Conservation (phyloP, 2,113 vertebrate genomes). For the Tricholaema leucomelas region DNA sequence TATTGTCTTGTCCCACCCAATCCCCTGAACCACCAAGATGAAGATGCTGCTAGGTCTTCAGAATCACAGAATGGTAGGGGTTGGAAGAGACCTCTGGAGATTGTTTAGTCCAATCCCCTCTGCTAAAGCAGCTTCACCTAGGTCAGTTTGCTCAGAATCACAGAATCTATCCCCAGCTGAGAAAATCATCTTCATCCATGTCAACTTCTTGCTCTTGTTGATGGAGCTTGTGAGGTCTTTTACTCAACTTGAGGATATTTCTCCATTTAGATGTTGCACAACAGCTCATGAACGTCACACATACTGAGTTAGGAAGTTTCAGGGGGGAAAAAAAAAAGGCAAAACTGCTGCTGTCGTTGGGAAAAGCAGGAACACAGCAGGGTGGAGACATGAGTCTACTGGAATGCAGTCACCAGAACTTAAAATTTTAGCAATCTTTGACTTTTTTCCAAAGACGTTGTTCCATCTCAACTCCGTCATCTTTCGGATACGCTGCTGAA, state of each 20-base stretch:
- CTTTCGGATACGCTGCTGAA: neutral
- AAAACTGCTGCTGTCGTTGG: neutral
- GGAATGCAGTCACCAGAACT: neutral
- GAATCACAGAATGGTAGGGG: too few species aligned
- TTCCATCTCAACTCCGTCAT: neutral
- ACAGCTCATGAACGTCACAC: neutral
- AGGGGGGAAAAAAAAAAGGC: neutral
- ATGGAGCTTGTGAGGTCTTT: neutral
- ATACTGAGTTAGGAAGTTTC: neutral
- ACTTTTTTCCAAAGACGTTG: neutral
- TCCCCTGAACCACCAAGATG: too few species aligned
- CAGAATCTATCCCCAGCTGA: neutral
- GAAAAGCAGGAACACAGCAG: neutral
- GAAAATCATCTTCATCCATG: neutral
- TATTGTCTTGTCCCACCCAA: neutral
- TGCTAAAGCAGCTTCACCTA: too few species aligned
- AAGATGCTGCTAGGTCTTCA: neutral
- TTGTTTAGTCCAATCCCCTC: too few species aligned
- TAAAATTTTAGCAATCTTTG: neutral
- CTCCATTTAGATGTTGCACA: neutral
- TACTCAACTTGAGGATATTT: neutral
- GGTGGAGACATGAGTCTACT: neutral
- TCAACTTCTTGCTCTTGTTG: neutral
- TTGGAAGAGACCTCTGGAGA: too few species aligned
- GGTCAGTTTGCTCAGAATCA: too few species aligned